Evolutionary conservation across 2,888 invertebrate species (phyloP), one percentile per base, ranked within the genome.

Genomic region (Archips crataeganus): DNA sequence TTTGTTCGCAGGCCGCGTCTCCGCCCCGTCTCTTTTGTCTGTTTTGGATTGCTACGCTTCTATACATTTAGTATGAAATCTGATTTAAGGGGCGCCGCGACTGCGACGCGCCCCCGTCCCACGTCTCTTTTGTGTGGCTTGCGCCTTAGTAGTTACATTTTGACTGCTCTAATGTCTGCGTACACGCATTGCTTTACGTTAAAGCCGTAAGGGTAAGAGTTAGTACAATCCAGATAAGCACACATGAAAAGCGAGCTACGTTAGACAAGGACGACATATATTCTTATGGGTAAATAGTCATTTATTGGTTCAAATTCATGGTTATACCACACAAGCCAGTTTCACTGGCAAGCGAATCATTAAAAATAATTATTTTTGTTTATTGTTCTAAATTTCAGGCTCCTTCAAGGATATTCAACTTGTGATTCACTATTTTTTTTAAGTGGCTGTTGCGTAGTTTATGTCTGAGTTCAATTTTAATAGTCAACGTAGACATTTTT

Each of bases 251-350:
- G 73, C 73, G 15, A 42, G 59, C 63, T 72, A 72, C 62, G 23
- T 57, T 69, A 73, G 63, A 69, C 34, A 23, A 64, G 42, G 68
- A 73, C 68, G 68, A 68, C 63, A 73, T 49, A 57, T 15, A 57
- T 39, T 68, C 10, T 42, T 47, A 42, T 57, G 42, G 15, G 39
- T 61, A 68, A 47, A 51, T 54, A 51, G 59, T 57, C 49, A 63
- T 59, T 59, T 10, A 67, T 60, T 60, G 64, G 69, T 70, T 64
- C 59, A 69, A 51, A 45, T 60, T 63, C 59, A 74, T 70, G 74
- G 74, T 74, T 51, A 54, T 9, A 74, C 70, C 74, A 74, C 15
- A 49, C 63, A 74, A 64, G 70, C 54, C 74, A 74, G 74, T 74
- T 54, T 74, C 9, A 74, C 74, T 74, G 74, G 65, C 65, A 15